Evolutionary conservation across 2,888 invertebrate species (phyloP), one percentile per base, ranked within the genome.

Genomic region (Priocnemis perturbator): DNA sequence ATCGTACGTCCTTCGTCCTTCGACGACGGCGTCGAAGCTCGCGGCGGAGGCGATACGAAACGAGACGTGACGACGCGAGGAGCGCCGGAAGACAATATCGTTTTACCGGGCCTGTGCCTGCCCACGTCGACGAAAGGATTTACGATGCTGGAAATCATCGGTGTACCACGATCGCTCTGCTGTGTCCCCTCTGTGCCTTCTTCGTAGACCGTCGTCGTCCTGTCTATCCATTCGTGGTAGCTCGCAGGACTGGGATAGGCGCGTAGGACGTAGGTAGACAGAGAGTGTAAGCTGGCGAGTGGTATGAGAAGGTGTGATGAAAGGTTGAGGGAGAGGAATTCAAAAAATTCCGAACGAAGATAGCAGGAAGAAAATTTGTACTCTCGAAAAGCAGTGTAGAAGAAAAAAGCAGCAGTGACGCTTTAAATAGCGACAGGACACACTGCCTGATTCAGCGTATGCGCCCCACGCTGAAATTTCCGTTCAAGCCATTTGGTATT

Each of bases 51-150:
- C 11, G 37, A 11, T 37, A 37, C 37, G 11, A 19, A 30, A 57
- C 57, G 17, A 55, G 59, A 65, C 23, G 37, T 14, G 26, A 15
- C 20, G 48, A 52, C 30, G n/a, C 50, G 64, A 48, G 4, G 60
- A 23, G 60, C 60, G 68, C 65, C 69, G 65, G 59, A 69, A 76
- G 76, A 71, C 71, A 74, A 74, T 76, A 76, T 76, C 76, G 59
- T 71, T 69, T 76, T 74, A 76, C 73, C 67, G 64, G 60, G 59
- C 73, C 56, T 59, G 19, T 11, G 21, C 26, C 30, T 57, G 37
- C 53, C 69, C 66, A 61, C 64, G 65, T 23, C 15, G 56, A 55
- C 23, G 56, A 56, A 19, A 48, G 67, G 73, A 76, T 74, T 76
- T 76, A 76, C 71, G 71, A 64, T 60, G 57, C 23, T 63, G 62